These are phyloP conservation scores for Corydoras sp. DNA, from an alignment of 2,113 vertebrate species.

Conservation along the genomic window DNA sequence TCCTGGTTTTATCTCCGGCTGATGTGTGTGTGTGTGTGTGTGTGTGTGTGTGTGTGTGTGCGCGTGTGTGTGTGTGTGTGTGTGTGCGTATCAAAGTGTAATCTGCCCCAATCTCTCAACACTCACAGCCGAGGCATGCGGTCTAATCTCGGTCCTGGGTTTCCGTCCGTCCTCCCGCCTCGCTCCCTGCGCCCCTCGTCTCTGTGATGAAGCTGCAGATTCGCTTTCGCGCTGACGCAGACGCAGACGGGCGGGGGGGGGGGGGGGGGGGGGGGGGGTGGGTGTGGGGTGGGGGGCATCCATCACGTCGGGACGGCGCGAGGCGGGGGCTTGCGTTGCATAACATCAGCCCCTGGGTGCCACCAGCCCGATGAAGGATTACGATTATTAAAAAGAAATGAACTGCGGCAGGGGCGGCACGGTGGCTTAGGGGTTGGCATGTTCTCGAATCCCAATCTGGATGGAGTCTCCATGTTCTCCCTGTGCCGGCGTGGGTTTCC, in stretches of 20 bases:
- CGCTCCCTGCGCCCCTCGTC: slow-evolving; percentile 12
- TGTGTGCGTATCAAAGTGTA: background rate
- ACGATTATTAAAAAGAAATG: background rate
- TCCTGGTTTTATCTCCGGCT: slow-evolving; percentile 32
- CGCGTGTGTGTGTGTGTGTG: background rate
- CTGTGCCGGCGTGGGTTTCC: no score
- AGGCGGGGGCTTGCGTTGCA: slow-evolving; percentile 41
- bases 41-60: background rate
- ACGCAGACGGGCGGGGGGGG: no score
- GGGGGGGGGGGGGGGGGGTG: no score
- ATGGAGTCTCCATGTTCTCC: no score
- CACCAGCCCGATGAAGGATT: slow-evolving; percentile 47
- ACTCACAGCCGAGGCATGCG: slow-evolving; percentile 39
- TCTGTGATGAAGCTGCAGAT: slow-evolving; percentile 48
- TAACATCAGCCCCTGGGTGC: slow-evolving; percentile 52
- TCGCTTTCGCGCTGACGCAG: slow-evolving; percentile 19
- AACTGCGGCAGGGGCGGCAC: no score
- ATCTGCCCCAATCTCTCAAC: slow-evolving; percentile 39
- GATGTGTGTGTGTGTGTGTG: no score
- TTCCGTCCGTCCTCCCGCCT: slow-evolving; percentile 21
- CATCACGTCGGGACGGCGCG: no score
- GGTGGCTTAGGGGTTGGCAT: no score
- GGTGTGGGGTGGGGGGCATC: no score
- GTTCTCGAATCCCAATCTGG: no score
- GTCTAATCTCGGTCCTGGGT: slow-evolving; percentile 49